phyloP scores from a whole-genome alignment of 2,113 vertebrate species.

The Nerophis ophidion region DNA sequence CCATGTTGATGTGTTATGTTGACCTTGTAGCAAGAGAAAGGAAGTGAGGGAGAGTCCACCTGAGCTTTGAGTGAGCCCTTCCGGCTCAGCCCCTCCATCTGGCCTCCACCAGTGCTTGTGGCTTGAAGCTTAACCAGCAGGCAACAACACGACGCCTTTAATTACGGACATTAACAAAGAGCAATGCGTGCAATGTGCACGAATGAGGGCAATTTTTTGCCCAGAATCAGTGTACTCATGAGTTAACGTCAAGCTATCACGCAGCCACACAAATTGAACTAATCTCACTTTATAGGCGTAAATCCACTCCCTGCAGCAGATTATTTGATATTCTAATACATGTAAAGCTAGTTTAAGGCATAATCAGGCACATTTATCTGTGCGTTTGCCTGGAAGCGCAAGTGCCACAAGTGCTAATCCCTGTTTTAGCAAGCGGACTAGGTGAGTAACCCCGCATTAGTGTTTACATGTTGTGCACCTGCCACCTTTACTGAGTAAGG shows the following conservation, averaged over 20 bases:
- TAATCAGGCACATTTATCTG: background rate
- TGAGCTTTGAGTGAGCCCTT: conserved; percentile 64
- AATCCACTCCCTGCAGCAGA: conserved; percentile 5
- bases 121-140: conserved; percentile 44
- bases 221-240: conserved; percentile 8
- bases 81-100: conserved; percentile 61
- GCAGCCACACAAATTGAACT: conserved; percentile 3
- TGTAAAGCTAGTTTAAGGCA: background rate
- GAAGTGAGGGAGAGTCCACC: conserved; percentile 37
- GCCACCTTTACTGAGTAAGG: background rate
- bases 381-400: conserved; percentile 14
- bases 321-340: conserved; percentile 6
- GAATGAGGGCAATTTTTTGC: conserved; percentile 8
- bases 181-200: background rate
- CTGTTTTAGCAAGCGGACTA: conserved; percentile 24
- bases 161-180: background rate
- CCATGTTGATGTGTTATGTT: conserved; percentile 42
- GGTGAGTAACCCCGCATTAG: conserved; percentile 1
- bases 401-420: conserved; percentile 29
- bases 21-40: conserved; percentile 53
- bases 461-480: conserved; percentile 21
- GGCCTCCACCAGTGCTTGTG: conserved; percentile 33
- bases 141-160: background rate
- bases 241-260: conserved; percentile 19
- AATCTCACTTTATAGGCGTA: background rate